Evolutionary conservation across 1,140 invertebrate genomes (phyloP).

Genomic region (Eurytemora carolleeae): DNA sequence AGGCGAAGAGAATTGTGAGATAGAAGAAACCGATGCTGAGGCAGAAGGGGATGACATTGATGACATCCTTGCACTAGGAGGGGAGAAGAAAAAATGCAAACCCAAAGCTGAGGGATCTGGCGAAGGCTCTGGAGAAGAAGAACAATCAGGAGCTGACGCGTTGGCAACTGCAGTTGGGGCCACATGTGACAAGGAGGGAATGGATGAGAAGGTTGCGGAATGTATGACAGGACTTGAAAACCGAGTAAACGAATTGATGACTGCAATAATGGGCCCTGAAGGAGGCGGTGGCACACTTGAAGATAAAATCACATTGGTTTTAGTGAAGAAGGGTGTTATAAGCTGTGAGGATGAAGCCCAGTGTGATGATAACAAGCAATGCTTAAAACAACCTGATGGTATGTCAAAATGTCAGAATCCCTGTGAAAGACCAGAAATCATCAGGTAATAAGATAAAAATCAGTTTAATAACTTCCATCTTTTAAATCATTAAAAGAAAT

Average conservation of each 20-base stretch:
- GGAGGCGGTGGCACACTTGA: conserved; percentile 10
- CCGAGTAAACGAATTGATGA: neutral
- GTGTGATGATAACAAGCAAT: conserved; percentile 11
- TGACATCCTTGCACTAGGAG: neutral
- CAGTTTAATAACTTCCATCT: neutral
- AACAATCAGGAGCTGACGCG: neutral
- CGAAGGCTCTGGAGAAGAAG: neutral
- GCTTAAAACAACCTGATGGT: conserved; percentile 4
- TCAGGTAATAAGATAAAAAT: neutral
- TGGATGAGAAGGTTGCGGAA: conserved; percentile 10
- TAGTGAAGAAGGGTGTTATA: conserved; percentile 14
- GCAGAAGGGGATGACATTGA: conserved; percentile 5
- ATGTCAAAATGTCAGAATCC: neutral
- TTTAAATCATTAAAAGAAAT: neutral
- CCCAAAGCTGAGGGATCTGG: neutral
- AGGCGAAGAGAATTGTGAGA: neutral
- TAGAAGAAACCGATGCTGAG: neutral
- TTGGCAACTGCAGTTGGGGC: neutral
- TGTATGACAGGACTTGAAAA: conserved; percentile 1
- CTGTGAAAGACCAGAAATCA: conserved; percentile 8
- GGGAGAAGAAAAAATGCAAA: neutral
- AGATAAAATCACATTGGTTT: conserved; percentile 12
- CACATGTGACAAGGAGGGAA: conserved; percentile 11
- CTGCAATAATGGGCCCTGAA: neutral
- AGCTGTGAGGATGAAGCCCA: conserved; percentile 11